A percentile compares a stretch with the other conserved stretches of the same genome.
phyloP scores from a whole-genome alignment of 2,797 vertebrate species.

The Propithecus deckenii region DNA sequence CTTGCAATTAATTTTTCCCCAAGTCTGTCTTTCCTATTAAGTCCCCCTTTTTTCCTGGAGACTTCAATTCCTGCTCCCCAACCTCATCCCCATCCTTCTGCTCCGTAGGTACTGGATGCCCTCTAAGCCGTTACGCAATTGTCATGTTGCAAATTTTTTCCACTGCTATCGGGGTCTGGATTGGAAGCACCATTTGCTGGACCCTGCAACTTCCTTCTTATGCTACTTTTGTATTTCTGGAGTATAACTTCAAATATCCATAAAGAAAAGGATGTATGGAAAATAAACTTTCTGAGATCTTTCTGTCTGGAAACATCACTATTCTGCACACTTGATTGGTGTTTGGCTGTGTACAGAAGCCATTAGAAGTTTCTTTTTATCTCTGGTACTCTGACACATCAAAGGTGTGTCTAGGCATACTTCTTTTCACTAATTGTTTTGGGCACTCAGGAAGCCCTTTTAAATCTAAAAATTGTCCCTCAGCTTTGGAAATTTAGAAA shows the following conservation, averaged over 20 bases:
- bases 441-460: background rate
- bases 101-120: background rate
- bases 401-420: background rate
- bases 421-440: background rate
- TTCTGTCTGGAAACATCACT: background rate
- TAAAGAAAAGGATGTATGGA: background rate
- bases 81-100: background rate
- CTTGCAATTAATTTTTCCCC: background rate
- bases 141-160: background rate
- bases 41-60: background rate
- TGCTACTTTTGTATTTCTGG: background rate
- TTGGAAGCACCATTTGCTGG: background rate
- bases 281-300: background rate
- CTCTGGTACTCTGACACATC: background rate
- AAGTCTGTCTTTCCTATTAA: background rate
- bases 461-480: constrained; percentile 12
- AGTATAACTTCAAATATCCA: background rate
- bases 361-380: background rate
- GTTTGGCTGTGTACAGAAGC: background rate
- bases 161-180: background rate
- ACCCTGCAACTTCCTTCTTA: background rate
- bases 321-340: background rate
- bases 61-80: background rate
- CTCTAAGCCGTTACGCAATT: background rate
- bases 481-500: background rate